Evolutionary conservation across 2,113 vertebrate species (phyloP).

Genomic region (Gasterosteus nipponicus): DNA sequence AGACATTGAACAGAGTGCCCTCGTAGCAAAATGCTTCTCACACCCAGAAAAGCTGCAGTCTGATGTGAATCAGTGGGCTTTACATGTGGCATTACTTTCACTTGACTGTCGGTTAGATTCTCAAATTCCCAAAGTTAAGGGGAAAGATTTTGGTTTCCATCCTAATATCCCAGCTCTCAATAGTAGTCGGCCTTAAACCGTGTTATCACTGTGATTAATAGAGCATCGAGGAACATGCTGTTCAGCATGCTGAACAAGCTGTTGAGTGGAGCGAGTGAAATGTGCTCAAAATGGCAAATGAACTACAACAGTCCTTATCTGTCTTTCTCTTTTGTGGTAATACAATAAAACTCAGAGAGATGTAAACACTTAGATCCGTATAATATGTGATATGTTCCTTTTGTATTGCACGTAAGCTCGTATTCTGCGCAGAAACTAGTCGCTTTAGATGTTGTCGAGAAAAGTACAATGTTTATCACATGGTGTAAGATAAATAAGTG

Average conservation of each 20-base stretch:
- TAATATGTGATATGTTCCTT: not conserved
- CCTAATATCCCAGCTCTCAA: not conserved
- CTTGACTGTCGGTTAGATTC: not conserved
- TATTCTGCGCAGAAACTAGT: not conserved
- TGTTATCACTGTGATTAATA: conserved; percentile 11
- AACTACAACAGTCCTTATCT: not conserved
- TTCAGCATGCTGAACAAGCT: conserved; percentile 10
- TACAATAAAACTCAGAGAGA: not conserved
- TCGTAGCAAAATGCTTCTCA: conserved; percentile 14
- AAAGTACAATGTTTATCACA: not conserved
- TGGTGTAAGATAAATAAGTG: not conserved
- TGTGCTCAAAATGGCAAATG: not conserved
- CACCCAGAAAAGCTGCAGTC: conserved; percentile 10
- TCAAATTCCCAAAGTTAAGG: not conserved
- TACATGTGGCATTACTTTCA: not conserved
- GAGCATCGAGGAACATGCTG: conserved; percentile 24
- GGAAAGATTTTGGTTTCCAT: not conserved
- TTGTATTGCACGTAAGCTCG: not conserved
- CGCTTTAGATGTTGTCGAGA: not conserved
- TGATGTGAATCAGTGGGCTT: conserved; percentile 9
- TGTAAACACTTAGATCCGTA: not conserved
- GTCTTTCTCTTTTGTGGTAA: not conserved
- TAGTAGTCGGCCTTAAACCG: conserved; percentile 7
- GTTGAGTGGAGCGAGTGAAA: not conserved
- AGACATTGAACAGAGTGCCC: conserved; percentile 18